Evolutionary conservation across 92 coral and sea anemone genomes (phyloP), one percentile per base, ranked within the genome.

Genomic region (Virgularia gustaviana): DNA sequence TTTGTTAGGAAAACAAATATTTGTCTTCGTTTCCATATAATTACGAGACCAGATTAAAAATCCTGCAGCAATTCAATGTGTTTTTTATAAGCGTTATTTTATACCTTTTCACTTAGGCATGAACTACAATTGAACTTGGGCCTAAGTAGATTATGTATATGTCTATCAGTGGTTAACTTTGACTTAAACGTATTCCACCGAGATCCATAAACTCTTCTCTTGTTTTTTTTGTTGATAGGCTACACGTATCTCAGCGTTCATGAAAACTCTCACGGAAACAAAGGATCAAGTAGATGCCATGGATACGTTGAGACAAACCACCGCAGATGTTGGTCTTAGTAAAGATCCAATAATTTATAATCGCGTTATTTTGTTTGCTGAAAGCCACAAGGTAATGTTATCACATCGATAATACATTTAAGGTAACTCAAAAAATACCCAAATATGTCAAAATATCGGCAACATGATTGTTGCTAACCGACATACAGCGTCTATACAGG

Each of bases 241-340:
- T 1, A 15, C 94, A 18, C 96, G 96, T 20, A 75, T 92, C 35
- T 79, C 68, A 25, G 85, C 88, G 23, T 79, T 78, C 25, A 88
- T 29, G 75, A 68, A 68, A 34, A 51, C 24, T 23, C 58, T 49
- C 19, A 35, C 45, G 9, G 43, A 68, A 49, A 68, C 95, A 4
- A 79, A 85, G 32, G 83, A 71, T 1, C 91, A 88, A 36, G 87
- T 85, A 9, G 79, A 88, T 23, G 97, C 97, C 19, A 90, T 90
- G 95, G 95, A 90, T 9, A 79, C 82, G 43, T 30, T 90, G 41
- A 79, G 97, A 8, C 74, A 81, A 27, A 64, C 72, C 39, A 58
- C 85, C 20, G 67, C 65, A 36, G 49, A 83, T 15, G 70, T 84
- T 49, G 75, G 75, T 38, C 28, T 68, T 9, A 49, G 61, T 68